These are phyloP conservation scores for Apamea monoglypha DNA, from an alignment of 2,888 invertebrate genomes.

Conservation along the genomic window DNA sequence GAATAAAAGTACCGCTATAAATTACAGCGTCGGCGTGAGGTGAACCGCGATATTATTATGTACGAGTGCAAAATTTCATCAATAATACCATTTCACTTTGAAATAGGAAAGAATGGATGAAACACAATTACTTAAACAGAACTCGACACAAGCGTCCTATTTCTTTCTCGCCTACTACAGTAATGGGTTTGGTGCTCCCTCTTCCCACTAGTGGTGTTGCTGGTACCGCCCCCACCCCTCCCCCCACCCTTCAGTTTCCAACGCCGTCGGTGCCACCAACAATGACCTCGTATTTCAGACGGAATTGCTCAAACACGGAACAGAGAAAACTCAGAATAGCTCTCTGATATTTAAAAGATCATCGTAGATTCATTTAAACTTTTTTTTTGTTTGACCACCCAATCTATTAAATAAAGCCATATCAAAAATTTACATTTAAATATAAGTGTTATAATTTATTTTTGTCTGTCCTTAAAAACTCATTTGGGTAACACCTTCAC, in stretches of 20 bases:
- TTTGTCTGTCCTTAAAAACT: background rate
- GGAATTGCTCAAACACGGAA: constrained; percentile 89
- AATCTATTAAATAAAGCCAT: background rate
- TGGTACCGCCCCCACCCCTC: constrained; percentile 74
- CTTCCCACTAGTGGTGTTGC: constrained; percentile 73
- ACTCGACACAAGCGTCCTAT: constrained; percentile 87
- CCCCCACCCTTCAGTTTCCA: constrained; percentile 79
- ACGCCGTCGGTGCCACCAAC: constrained; percentile 88
- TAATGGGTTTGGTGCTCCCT: constrained; percentile 85
- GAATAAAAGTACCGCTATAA: constrained; percentile 48
- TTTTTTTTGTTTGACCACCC: background rate
- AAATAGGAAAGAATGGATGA: constrained; percentile 83
- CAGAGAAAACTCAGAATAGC: constrained; percentile 87
- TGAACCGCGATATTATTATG: constrained; percentile 60
- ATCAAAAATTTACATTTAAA: background rate
- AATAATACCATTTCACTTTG: constrained; percentile 74
- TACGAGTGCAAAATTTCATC: constrained; percentile 70
- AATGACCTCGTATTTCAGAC: constrained; percentile 90
- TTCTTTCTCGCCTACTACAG: constrained; percentile 88
- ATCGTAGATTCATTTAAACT: constrained; percentile 31
- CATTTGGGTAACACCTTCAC: background rate
- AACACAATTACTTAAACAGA: constrained; percentile 89
- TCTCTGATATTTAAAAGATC: constrained; percentile 75
- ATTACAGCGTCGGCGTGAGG: constrained; percentile 36
- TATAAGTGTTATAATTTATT: background rate